Evolutionary conservation across 2,888 invertebrate species (phyloP).

Genomic region (Teleogryllus oceanicus): DNA sequence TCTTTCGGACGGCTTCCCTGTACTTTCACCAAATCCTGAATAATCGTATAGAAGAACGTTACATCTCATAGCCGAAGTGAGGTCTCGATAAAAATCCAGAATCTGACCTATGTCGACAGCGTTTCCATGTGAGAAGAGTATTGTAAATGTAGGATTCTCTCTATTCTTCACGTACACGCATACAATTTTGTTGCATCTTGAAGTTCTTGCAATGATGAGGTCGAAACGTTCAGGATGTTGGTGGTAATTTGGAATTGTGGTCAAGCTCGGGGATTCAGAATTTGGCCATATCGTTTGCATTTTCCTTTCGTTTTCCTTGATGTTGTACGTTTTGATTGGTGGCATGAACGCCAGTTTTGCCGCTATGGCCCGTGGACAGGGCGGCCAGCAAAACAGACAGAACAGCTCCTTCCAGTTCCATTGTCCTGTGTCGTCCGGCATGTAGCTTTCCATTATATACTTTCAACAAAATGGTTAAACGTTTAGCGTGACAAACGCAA

Average conservation of each 20-base stretch:
- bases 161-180: neutral
- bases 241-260: neutral
- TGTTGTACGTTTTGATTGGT: neutral
- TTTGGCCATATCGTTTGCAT: neutral
- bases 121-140: neutral
- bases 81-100: neutral
- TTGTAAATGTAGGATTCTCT: neutral
- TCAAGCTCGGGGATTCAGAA: neutral
- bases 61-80: neutral
- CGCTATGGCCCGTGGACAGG: neutral
- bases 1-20: neutral
- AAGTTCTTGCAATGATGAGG: neutral
- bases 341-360: neutral
- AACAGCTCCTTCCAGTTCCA: conserved; percentile 6
- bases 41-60: neutral
- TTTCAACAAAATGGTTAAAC: no score
- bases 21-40: neutral
- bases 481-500: no score
- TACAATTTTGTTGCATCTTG: neutral
- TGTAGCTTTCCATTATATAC: neutral
- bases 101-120: neutral
- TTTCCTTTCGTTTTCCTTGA: neutral
- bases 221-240: neutral
- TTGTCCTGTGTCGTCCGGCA: neutral
- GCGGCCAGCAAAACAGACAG: neutral